Percentiles rank a stretch among this genome's conserved stretches.
These are phyloP conservation scores for Tragulus kanchil DNA, from an alignment of 2,113 vertebrate species.

Conservation along the genomic window DNA sequence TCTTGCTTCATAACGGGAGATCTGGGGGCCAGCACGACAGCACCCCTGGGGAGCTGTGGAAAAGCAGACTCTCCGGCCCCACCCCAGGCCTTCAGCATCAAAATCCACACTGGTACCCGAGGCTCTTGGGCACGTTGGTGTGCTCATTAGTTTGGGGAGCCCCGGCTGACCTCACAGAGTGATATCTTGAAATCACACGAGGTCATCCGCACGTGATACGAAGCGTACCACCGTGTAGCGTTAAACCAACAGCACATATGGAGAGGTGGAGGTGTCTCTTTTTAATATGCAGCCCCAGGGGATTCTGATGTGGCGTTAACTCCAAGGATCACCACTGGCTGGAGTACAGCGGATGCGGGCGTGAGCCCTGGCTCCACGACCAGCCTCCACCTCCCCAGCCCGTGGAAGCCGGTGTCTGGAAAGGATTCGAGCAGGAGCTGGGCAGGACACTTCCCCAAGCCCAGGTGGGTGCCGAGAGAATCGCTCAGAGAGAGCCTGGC, in stretches of 20 bases:
- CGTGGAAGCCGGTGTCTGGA: neutral
- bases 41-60: neutral
- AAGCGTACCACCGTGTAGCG: fast-evolving
- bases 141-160: neutral
- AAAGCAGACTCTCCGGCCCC: neutral
- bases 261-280: neutral
- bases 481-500: neutral
- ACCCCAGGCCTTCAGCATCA: neutral
- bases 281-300: neutral
- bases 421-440: neutral
- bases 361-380: neutral
- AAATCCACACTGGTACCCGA: neutral
- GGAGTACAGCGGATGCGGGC: neutral
- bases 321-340: no score
- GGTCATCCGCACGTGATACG: fast-evolving
- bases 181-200: neutral
- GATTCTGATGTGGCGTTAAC: neutral
- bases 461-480: neutral
- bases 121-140: neutral
- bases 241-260: neutral
- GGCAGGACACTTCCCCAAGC: neutral
- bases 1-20: neutral
- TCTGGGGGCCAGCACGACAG: neutral
- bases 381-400: neutral
- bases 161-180: neutral